Evolutionary conservation across 1,140 invertebrate species (phyloP).

Genomic region (Dreissena polymorpha): DNA sequence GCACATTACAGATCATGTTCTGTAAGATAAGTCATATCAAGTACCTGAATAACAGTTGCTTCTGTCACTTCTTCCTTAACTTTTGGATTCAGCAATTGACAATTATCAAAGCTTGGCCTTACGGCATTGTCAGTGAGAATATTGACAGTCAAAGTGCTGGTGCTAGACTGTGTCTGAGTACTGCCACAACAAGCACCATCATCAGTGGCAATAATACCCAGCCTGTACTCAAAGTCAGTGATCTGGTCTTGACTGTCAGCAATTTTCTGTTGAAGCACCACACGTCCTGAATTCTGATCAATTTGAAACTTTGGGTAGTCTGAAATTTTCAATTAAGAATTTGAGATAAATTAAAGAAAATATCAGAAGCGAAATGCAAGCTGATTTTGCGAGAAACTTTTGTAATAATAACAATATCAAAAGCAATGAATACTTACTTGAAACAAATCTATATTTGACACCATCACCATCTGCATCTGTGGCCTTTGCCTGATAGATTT

Average conservation of each 20-base stretch:
- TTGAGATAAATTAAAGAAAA: not conserved
- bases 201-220: conserved; percentile 21
- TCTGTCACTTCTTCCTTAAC: conserved; percentile 33
- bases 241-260: conserved; percentile 7
- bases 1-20: not conserved
- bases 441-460: conserved; percentile 47
- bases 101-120: conserved; percentile 27
- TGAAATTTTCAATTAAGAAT: conserved; percentile 33
- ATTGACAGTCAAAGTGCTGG: conserved; percentile 37
- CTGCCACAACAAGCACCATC: conserved; percentile 38
- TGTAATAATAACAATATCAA: not conserved
- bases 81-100: conserved; percentile 3
- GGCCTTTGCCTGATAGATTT: conserved; percentile 94
- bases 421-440: conserved; percentile 13
- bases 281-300: conserved; percentile 4
- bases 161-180: not conserved
- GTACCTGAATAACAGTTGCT: conserved; percentile 30
- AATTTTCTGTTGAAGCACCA: conserved; percentile 12
- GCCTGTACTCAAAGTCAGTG: conserved; percentile 14
- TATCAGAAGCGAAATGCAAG: no score
- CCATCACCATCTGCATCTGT: conserved; percentile 90
- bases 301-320: conserved; percentile 23
- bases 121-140: conserved; percentile 32
- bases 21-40: not conserved
- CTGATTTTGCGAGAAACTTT: not conserved